Percentiles rank a stretch among this genome's conserved stretches.
These are phyloP conservation scores for Nesoenas mayeri DNA, from an alignment of 2,113 vertebrate genomes.

Conservation along the genomic window DNA sequence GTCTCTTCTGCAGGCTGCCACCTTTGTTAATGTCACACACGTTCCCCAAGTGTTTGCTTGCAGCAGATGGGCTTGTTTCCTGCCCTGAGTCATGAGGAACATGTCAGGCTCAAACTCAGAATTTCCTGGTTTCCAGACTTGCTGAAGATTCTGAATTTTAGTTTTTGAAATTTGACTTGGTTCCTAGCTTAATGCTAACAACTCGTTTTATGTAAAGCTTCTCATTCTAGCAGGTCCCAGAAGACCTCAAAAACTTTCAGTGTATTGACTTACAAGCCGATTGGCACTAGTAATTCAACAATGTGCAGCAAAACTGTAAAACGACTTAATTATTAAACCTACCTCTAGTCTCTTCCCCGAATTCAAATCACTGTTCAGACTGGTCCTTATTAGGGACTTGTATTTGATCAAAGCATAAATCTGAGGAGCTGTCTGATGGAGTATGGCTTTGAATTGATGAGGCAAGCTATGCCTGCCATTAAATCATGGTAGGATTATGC, in stretches of 20 bases:
- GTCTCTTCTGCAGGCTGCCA: neutral
- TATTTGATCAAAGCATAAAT: neutral
- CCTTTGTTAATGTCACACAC: neutral
- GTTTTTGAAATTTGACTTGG: neutral
- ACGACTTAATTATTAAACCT: neutral
- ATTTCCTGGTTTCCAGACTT: neutral
- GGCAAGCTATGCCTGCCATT: neutral
- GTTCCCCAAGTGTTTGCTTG: neutral
- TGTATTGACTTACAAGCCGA: neutral
- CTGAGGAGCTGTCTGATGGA: neutral
- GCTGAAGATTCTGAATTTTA: neutral
- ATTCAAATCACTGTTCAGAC: neutral
- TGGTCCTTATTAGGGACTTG: neutral
- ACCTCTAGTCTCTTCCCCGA: neutral
- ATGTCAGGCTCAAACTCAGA: neutral
- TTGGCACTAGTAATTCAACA: neutral
- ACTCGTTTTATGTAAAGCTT: neutral
- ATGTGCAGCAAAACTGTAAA: neutral
- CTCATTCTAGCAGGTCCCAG: neutral
- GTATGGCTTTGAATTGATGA: neutral
- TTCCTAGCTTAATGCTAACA: neutral
- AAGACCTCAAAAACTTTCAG: neutral
- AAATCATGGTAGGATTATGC: neutral
- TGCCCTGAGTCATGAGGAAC: accelerated
- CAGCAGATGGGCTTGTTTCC: neutral